Evolutionary conservation across 2,888 invertebrate species (phyloP).

Genomic region (Drosophila austrosaltans): DNA sequence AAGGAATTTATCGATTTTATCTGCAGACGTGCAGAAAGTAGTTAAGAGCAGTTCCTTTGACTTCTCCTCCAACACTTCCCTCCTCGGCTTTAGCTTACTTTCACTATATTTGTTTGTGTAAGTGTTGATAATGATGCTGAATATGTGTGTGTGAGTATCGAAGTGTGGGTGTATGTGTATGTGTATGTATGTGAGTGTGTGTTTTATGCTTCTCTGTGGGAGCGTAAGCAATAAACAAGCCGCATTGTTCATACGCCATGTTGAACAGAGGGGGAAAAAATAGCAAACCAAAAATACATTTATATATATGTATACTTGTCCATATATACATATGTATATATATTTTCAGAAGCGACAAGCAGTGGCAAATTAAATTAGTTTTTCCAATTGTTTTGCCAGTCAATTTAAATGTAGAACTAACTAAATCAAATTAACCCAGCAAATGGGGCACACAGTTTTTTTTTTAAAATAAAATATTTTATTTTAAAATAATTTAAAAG

Average conservation of each 20-base stretch:
- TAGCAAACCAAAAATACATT: slow-evolving; percentile 4
- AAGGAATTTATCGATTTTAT: slow-evolving; percentile 79
- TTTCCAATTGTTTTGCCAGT: slow-evolving; percentile 58
- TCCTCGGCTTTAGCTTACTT: slow-evolving; percentile 24
- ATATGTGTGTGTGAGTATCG: slow-evolving; percentile 21
- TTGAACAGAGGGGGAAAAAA: slow-evolving; percentile 28
- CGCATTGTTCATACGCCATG: slow-evolving; percentile 72
- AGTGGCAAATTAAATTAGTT: slow-evolving; percentile 65
- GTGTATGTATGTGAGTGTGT: slow-evolving; percentile 31
- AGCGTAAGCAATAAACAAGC: slow-evolving; percentile 65
- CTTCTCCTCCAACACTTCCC: background rate
- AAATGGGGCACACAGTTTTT: background rate
- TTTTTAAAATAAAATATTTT: background rate
- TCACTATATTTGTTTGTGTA: slow-evolving; percentile 34
- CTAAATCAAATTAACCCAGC: slow-evolving; percentile 1
- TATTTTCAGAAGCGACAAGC: slow-evolving; percentile 19
- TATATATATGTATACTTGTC: background rate
- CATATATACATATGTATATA: background rate
- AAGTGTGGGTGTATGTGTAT: background rate
- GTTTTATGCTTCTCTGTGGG: slow-evolving; percentile 58
- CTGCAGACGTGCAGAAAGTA: slow-evolving; percentile 80
- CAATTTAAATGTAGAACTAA: slow-evolving; percentile 51
- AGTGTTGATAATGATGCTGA: slow-evolving; percentile 73
- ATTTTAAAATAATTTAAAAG: background rate
- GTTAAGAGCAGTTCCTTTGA: slow-evolving; percentile 72